Percentiles rank a stretch among this genome's conserved stretches.
Conservation (phyloP, 64 coral and sea anemone species). For the Anthopleura sola region DNA sequence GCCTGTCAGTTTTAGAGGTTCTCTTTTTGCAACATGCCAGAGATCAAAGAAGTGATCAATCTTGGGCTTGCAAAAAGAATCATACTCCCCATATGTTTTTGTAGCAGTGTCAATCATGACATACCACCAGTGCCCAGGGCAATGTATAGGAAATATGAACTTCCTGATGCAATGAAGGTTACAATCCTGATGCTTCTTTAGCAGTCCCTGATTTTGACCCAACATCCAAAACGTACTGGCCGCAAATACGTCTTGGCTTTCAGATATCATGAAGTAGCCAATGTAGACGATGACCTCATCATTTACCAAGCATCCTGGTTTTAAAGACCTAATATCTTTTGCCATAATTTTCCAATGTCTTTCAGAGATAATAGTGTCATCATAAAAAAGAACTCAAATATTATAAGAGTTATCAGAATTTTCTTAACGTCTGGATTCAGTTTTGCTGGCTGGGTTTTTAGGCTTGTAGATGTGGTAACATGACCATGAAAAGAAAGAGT, state of each 20-base stretch:
- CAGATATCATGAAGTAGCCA: background rate
- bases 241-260: background rate
- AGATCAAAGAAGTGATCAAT: too few species aligned
- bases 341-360: background rate
- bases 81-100: conserved; percentile 8
- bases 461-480: too few species aligned
- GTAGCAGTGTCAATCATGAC: conserved; percentile 5
- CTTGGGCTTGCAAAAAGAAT: background rate
- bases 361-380: background rate
- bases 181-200: background rate
- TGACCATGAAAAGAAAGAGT: too few species aligned
- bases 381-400: background rate
- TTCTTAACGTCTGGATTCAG: background rate
- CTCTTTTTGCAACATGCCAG: too few species aligned
- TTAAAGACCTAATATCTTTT: conserved; percentile 10
- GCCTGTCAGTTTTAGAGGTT: too few species aligned
- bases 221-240: background rate
- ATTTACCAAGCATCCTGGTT: background rate
- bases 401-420: too few species aligned
- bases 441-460: background rate
- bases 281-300: background rate
- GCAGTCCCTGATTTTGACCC: background rate
- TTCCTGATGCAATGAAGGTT: background rate
- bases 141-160: conserved; percentile 20
- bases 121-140: conserved; percentile 17